Conservation (phyloP, 1,140 invertebrate genomes). For the Formica exsecta region DNA sequence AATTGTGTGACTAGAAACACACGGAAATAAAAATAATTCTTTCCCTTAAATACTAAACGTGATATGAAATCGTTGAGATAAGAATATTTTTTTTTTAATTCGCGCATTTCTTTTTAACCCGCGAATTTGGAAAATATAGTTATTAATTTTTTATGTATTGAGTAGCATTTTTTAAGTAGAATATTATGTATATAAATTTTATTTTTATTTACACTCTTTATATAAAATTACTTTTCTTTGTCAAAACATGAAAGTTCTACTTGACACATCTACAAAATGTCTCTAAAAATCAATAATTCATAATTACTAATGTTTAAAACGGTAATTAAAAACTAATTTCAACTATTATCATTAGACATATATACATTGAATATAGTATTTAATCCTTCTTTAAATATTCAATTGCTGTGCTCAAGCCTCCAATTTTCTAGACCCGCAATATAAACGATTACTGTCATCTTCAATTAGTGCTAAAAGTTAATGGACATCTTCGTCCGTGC, state of each 20-base stretch:
- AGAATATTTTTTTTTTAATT: neutral
- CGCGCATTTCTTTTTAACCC: neutral
- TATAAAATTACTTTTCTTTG: neutral
- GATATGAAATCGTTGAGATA: neutral
- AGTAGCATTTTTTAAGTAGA: too few relatives aligned
- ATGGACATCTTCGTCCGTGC: conserved; percentile 17
- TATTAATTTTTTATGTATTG: neutral
- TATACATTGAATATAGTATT: neutral
- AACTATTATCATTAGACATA: neutral
- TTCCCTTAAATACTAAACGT: neutral
- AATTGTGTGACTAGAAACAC: neutral
- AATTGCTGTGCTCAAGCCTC: neutral
- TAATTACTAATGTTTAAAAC: neutral
- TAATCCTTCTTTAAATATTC: neutral
- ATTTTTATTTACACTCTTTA: too few relatives aligned
- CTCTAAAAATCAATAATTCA: neutral
- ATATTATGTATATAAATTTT: too few relatives aligned
- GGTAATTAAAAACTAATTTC: neutral
- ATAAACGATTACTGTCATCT: conserved; percentile 39
- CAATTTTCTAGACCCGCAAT: conserved; percentile 33
- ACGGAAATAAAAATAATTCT: neutral
- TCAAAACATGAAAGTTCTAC: neutral
- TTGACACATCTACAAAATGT: neutral
- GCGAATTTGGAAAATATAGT: neutral
- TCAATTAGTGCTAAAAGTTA: conserved; percentile 47